Evolutionary conservation across 2,888 invertebrate species (phyloP).

Genomic region (Ochropleura plecta): DNA sequence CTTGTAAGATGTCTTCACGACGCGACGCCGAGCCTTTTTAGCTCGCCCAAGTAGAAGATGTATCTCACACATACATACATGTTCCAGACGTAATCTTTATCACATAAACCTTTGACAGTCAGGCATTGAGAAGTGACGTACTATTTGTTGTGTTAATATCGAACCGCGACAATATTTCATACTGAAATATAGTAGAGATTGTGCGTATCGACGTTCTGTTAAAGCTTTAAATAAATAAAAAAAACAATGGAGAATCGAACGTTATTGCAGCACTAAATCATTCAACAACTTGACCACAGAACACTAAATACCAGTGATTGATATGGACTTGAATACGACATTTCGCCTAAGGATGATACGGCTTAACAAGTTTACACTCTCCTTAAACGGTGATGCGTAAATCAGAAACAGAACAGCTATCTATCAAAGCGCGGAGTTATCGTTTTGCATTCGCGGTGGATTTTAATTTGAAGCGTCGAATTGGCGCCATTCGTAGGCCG

Average conservation of each 20-base stretch:
- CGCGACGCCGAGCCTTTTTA: slow-evolving; percentile 64
- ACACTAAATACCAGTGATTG: slow-evolving; percentile 67
- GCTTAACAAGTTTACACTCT: slow-evolving; percentile 74
- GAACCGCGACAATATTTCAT: slow-evolving; percentile 56
- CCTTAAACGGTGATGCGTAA: slow-evolving; percentile 80
- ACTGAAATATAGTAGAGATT: slow-evolving; percentile 53
- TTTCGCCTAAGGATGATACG: slow-evolving; percentile 66
- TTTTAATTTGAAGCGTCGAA: slow-evolving; percentile 89
- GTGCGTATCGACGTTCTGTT: slow-evolving; percentile 53
- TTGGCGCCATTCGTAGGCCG: slow-evolving; percentile 89
- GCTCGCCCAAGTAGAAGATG: slow-evolving; percentile 74
- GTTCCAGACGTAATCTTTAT: slow-evolving; percentile 63
- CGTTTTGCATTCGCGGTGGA: slow-evolving; percentile 85
- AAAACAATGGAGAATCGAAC: slow-evolving; percentile 37
- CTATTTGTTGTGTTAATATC: slow-evolving; percentile 64
- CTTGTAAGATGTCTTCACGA: slow-evolving; percentile 62
- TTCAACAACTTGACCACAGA: slow-evolving; percentile 44
- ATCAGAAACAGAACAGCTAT: slow-evolving; percentile 84
- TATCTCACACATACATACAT: slow-evolving; percentile 63
- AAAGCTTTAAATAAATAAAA: slow-evolving; percentile 22
- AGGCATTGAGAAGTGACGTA: slow-evolving; percentile 62
- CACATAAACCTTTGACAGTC: slow-evolving; percentile 59
- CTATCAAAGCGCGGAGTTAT: slow-evolving; percentile 82
- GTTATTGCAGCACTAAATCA: slow-evolving; percentile 45
- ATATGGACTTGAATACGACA: slow-evolving; percentile 61